phyloP scores from a whole-genome alignment of 92 coral and sea anemone genomes.

The Bergia puertoricense region DNA sequence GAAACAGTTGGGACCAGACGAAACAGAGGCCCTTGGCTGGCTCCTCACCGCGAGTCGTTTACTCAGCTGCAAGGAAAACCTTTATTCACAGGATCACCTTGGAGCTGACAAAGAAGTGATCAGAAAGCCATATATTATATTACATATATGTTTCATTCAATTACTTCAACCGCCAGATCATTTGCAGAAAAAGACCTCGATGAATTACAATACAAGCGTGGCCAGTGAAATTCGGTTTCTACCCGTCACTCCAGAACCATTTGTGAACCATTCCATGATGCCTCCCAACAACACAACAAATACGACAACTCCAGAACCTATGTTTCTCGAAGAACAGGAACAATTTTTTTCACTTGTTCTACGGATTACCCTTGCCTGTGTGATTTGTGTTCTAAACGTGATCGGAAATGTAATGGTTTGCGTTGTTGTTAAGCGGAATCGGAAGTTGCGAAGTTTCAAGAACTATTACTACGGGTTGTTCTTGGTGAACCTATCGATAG shows the following conservation, averaged over 20 bases:
- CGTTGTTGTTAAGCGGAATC: slow-evolving; percentile 71
- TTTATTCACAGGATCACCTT: not conserved
- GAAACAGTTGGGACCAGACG: slow-evolving; percentile 48
- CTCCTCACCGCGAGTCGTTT: not conserved
- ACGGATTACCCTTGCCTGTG: slow-evolving; percentile 63
- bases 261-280: not conserved
- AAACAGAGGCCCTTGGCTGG: not conserved
- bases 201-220: slow-evolving; percentile 7
- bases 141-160: not conserved
- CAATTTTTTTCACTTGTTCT: slow-evolving; percentile 60
- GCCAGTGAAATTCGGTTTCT: not conserved
- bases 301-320: slow-evolving; percentile 19
- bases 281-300: slow-evolving; percentile 32
- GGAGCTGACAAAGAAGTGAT: not conserved
- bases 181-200: not conserved
- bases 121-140: not conserved
- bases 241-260: not conserved
- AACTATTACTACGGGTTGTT: slow-evolving; percentile 87
- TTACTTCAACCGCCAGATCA: slow-evolving; percentile 5
- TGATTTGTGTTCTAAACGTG: slow-evolving; percentile 70
- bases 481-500: slow-evolving; percentile 77
- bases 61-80: slow-evolving; percentile 5
- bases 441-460: slow-evolving; percentile 83
- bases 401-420: slow-evolving; percentile 81
- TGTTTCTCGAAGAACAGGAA: slow-evolving; percentile 52